Percentiles rank a stretch among this genome's conserved stretches.
Evolutionary conservation across 2,888 invertebrate species (phyloP).

Genomic region (Drosophila pegasa): DNA sequence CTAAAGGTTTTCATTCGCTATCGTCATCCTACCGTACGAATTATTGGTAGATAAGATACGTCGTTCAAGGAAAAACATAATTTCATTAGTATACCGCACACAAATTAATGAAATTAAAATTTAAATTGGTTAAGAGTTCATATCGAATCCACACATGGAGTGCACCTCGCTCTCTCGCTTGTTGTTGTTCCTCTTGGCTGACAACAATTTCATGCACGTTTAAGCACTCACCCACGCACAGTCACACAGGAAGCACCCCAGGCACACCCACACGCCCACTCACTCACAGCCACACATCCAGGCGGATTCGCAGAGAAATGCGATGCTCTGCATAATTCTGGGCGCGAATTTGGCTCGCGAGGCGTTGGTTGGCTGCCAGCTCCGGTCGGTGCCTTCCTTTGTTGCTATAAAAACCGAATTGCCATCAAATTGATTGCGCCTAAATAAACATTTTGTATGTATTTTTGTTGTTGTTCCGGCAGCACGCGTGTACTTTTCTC

Average conservation of each 20-base stretch:
- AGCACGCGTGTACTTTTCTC: constrained; percentile 13
- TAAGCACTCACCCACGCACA: constrained; percentile 41
- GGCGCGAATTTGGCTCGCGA: constrained; percentile 47
- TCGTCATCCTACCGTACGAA: neutral
- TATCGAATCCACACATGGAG: constrained; percentile 19
- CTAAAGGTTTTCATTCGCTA: too few relatives aligned
- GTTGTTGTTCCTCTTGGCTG: constrained; percentile 39
- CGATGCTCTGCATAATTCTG: constrained; percentile 66
- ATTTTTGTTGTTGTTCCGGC: constrained; percentile 31
- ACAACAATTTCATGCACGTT: constrained; percentile 70
- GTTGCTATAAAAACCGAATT: constrained; percentile 62
- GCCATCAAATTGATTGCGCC: constrained; percentile 79
- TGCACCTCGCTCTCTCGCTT: neutral
- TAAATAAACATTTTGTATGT: constrained; percentile 72
- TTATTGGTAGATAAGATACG: neutral
- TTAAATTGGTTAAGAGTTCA: constrained; percentile 74
- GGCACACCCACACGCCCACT: constrained; percentile 12
- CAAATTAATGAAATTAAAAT: constrained; percentile 76
- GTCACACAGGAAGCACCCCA: constrained; percentile 32
- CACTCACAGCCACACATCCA: constrained; percentile 9
- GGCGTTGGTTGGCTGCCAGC: constrained; percentile 7
- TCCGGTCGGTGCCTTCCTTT: constrained; percentile 22
- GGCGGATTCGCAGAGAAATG: constrained; percentile 12
- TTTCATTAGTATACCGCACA: constrained; percentile 42
- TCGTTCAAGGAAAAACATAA: constrained; percentile 6